Base-by-base conservation (phyloP, 1,140 invertebrate genomes). In the Drosophila pallidifrons region DNA sequence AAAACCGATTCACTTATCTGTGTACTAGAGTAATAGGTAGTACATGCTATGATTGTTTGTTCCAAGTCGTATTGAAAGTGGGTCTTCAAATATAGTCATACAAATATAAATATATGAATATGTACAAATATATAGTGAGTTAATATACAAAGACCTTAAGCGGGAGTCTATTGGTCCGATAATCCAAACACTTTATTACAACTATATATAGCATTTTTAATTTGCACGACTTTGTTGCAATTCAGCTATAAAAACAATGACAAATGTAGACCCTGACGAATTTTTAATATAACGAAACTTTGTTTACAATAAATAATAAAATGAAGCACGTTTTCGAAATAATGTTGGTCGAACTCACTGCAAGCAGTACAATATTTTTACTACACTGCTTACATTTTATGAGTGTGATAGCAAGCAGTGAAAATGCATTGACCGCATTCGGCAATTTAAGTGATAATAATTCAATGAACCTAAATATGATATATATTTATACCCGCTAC, bases 211-310 rank as follows among this genome's bases (percentile, higher is more conserved):
- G 28, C 51, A n/a, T 13, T 32, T 25, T 52, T 5, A 30, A 51
- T 51, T 52, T 15, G 3, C 28, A 35, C 3, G 11, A 54, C 51
- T 38, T 38, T 38, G 35, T 38, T 38, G 35, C 35, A 38, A 38
- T 7, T 38, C 8, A 10, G 6, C 35, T 38, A 10, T 38, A 38
- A 38, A 38, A 38, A 38, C 8, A 10, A 38, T 38, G 35, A 38
- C 6, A 38, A 10, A 11, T 38, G 6, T 38, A 97, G 96, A 51
- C 99, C 99, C 77, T 97, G 97, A 86, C 97, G 94, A 88, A 99
- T 99, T 92, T 98, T 25, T 25, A 25, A 25, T 25, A 25, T 25
- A 25, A 4, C 20, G 20, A 25, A 4, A 25, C 20, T 25, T 4
- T 25, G 20, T 25, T 25, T 25, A 25, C 20, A 25, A 25, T 25